Evolutionary conservation across 2,888 invertebrate genomes (phyloP).

Genomic region (Creontiades dilutus): DNA sequence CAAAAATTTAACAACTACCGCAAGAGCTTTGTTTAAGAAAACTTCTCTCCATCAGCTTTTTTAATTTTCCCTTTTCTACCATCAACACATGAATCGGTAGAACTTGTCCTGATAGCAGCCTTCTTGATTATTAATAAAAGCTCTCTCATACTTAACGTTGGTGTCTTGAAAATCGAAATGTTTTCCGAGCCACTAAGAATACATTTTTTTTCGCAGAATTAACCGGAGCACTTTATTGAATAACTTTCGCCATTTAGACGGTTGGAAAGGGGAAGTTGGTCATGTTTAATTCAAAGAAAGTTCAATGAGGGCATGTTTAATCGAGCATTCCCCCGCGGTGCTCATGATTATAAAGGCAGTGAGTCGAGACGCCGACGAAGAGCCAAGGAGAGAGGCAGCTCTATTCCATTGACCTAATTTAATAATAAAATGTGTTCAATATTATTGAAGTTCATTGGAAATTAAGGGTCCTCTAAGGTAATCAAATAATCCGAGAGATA

Average conservation of each 20-base stretch:
- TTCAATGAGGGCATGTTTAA: constrained; percentile 59
- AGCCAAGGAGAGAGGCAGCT: background rate
- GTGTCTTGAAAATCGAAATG: no score
- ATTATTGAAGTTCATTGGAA: no score
- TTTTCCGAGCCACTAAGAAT: no score
- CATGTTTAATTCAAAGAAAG: constrained; percentile 45
- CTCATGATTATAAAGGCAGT: constrained; percentile 49
- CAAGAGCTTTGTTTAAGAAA: no score
- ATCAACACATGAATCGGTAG: no score
- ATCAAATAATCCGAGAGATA: background rate
- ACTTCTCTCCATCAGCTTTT: no score
- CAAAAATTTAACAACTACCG: no score
- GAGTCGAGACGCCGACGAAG: constrained; percentile 2
- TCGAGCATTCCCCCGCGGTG: constrained; percentile 36
- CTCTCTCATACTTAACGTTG: no score
- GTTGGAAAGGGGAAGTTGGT: constrained; percentile 17
- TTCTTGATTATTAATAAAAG: no score
- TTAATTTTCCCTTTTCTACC: no score
- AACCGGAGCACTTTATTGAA: background rate
- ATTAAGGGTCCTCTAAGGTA: no score
- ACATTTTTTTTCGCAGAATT: background rate
- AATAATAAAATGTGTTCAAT: background rate
- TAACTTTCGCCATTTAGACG: constrained; percentile 9
- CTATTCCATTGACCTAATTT: constrained; percentile 14
- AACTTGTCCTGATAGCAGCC: no score